These are phyloP conservation scores for Agrotis ipsilon DNA, from an alignment of 2,888 invertebrate species.

Conservation along the genomic window DNA sequence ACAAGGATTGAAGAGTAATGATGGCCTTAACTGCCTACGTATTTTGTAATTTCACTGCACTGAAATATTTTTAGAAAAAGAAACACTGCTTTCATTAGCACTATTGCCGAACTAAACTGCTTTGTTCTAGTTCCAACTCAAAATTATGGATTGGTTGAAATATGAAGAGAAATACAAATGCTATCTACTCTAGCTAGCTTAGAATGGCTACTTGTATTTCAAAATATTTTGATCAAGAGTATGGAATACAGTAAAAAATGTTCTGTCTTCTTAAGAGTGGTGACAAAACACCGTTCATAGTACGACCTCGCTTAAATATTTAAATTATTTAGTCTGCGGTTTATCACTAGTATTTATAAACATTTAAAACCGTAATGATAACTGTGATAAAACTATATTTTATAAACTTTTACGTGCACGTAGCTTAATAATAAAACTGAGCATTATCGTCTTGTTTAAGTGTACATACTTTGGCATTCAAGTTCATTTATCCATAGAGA, in stretches of 20 bases:
- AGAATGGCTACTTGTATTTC: too few species aligned
- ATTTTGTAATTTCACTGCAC: constrained; percentile 31
- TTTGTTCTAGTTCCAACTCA: constrained; percentile 18
- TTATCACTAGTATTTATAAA: constrained; percentile 12
- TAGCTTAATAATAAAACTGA: neutral
- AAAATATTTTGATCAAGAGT: neutral
- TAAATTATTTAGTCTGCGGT: neutral
- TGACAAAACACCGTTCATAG: neutral
- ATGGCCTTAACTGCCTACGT: constrained; percentile 31
- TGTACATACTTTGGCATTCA: neutral
- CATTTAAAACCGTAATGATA: neutral
- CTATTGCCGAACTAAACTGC: neutral
- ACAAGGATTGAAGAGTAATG: constrained; percentile 41
- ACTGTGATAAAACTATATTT: constrained; percentile 6
- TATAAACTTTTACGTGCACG: neutral
- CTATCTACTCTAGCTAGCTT: too few species aligned
- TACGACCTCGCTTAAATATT: neutral
- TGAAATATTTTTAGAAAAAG: constrained; percentile 10
- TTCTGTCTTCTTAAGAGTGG: neutral
- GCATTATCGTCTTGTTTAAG: constrained; percentile 3
- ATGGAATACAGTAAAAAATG: neutral
- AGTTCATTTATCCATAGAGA: constrained; percentile 32
- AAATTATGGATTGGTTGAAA: neutral
- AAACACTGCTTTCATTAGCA: neutral
- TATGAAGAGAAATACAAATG: constrained; percentile 2